Conservation (phyloP, 2,797 vertebrate genomes). For the Sternotherus odoratus region DNA sequence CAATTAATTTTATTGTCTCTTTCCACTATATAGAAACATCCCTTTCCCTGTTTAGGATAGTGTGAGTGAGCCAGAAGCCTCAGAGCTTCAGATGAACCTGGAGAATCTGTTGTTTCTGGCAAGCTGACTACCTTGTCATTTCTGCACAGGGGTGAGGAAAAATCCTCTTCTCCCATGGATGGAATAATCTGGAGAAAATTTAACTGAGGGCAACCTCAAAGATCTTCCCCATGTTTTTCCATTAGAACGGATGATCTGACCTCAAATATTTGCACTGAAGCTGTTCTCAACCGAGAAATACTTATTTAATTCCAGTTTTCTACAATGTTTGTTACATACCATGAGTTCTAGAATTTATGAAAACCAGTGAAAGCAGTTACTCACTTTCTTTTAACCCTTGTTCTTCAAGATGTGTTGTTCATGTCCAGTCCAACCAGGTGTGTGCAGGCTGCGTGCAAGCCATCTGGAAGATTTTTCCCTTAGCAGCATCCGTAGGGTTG, state of each 20-base stretch:
- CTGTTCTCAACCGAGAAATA: slow-evolving; percentile 53
- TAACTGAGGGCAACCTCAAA: background rate
- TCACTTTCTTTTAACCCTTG: too few species aligned
- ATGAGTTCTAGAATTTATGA: background rate
- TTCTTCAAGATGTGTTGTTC: too few species aligned
- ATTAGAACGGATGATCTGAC: background rate
- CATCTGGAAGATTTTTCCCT: too few species aligned
- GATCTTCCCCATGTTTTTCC: background rate
- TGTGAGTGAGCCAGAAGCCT: background rate
- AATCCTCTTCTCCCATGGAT: background rate
- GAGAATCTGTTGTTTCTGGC: background rate
- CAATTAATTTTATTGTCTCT: too few species aligned
- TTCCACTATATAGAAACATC: background rate
- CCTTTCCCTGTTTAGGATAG: background rate
- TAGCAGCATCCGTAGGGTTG: too few species aligned
- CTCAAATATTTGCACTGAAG: slow-evolving; percentile 40
- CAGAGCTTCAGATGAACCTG: background rate
- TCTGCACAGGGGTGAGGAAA: background rate
- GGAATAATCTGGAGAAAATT: slow-evolving; percentile 11
- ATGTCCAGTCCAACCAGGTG: too few species aligned
- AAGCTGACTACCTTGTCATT: background rate
- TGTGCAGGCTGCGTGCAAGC: too few species aligned
- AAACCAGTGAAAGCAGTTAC: background rate
- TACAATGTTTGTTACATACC: background rate
- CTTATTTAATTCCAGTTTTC: background rate